Evolutionary conservation across 35 echinoderm and acorn worm genomes (phyloP), one percentile per base, ranked within the genome.

Genomic region (Ophioderma brevispina): DNA sequence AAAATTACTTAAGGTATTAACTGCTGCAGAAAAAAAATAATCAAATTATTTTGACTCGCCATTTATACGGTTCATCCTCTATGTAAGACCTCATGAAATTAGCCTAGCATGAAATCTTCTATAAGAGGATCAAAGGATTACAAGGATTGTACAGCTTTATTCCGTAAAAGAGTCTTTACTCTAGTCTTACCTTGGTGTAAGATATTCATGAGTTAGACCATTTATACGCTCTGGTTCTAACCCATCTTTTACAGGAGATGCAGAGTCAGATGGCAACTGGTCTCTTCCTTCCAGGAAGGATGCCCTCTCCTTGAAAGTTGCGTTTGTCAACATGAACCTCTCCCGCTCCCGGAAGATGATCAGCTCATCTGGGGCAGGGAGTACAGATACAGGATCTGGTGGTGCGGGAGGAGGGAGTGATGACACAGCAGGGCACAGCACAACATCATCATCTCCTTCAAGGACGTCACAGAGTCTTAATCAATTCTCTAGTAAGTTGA

Each of bases 301-400:
- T 32, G 94, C 94, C 80, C 94, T 96, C 81, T 96, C 94, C 14
- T 80, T 96, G 36, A 85, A 96, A 80, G 86, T 96, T 1, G 90
- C 40, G 25, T 79, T 96, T 40, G 82, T 96, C 37, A 92, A 88
- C 76, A 70, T 96, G 80, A 96, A 92, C 77, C 21, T 96, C 28
- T 92, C 94, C 31, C 63, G 91, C 41, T 64, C 43, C 36, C 83
- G 83, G 15, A 85, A 85, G 35, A 32, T 70, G 0, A 59, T 75
- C 30, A 85, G 17, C 55, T 33, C 52, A 1, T 18, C 50, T 15
- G n/a, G n/a, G n/a, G n/a, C n/a, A n/a, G n/a, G n/a, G n/a, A 37
- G 33, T 15, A 31, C 83, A 0, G 52, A 52, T 5, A 55, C 83
- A 28, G 43, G 33, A 1, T 85, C 83, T 21, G 35, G 52, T 1